Evolutionary conservation across 2,797 vertebrate genomes (phyloP).

Genomic region (Peromyscus aztecus): DNA sequence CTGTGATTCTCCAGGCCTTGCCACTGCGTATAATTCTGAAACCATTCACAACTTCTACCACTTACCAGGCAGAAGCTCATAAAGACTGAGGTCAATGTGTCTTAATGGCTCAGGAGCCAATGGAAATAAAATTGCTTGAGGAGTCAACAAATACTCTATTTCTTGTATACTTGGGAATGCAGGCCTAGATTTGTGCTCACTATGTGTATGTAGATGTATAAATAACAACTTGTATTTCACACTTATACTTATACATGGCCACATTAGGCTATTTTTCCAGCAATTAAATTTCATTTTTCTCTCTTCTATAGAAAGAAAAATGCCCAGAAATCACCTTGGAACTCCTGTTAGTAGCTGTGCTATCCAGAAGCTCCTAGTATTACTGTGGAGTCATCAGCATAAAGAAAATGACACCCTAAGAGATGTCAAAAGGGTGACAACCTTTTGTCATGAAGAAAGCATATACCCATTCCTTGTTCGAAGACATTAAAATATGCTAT

Average conservation of each 20-base stretch:
- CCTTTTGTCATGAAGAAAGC: background rate
- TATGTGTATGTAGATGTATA: background rate
- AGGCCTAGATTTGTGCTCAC: background rate
- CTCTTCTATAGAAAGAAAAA: constrained; percentile 13
- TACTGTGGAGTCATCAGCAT: background rate
- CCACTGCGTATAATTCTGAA: background rate
- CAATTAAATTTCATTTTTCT: background rate
- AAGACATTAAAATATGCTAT: background rate
- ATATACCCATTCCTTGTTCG: background rate
- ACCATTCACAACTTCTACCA: background rate
- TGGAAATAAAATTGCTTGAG: background rate
- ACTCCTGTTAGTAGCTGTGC: background rate
- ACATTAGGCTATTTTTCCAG: background rate
- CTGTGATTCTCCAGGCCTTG: background rate
- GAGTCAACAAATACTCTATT: background rate
- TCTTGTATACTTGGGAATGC: background rate
- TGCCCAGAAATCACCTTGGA: background rate
- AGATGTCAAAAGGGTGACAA: background rate
- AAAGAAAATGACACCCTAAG: background rate
- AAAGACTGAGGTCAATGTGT: background rate
- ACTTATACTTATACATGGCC: background rate
- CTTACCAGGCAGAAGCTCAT: background rate
- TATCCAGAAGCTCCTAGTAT: background rate
- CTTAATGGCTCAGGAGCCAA: background rate
- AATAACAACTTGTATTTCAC: background rate